Conservation (phyloP, 2,888 invertebrate species). For the Drosophila pegasa region DNA sequence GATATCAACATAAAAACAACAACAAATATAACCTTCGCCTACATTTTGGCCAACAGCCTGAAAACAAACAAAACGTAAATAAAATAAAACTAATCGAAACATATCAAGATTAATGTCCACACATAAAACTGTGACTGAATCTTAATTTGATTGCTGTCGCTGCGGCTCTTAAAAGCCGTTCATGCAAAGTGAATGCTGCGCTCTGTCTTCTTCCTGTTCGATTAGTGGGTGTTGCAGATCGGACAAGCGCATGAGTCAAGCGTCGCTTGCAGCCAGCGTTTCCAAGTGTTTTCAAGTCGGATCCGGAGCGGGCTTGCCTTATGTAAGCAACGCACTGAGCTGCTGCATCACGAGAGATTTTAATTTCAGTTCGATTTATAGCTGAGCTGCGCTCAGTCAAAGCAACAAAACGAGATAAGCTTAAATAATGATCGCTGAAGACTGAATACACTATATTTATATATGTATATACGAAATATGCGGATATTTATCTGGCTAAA, state of each 20-base stretch:
- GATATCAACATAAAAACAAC: conserved; percentile 5
- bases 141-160: conserved; percentile 35
- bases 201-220: conserved; percentile 49
- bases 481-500: background rate
- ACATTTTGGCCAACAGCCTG: conserved; percentile 30
- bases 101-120: conserved; percentile 17
- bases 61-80: conserved; percentile 29
- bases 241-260: conserved; percentile 20
- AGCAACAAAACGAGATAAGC: conserved; percentile 20
- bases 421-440: conserved; percentile 4
- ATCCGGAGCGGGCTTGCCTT: conserved; percentile 25
- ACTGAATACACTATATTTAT: conserved; percentile 15
- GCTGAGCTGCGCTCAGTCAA: conserved; percentile 22
- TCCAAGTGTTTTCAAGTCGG: conserved; percentile 23
- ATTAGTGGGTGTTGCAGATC: conserved; percentile 18
- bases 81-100: conserved; percentile 18
- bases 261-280: conserved; percentile 10
- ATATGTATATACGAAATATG: background rate
- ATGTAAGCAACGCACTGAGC: conserved; percentile 43
- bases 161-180: conserved; percentile 17
- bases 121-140: conserved; percentile 33
- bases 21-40: conserved; percentile 52
- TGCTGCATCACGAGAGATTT: conserved; percentile 41
- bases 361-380: conserved; percentile 44
- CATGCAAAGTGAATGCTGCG: conserved; percentile 43